Evolutionary conservation across 1,140 invertebrate species (phyloP).

Genomic region (Apis laboriosa): DNA sequence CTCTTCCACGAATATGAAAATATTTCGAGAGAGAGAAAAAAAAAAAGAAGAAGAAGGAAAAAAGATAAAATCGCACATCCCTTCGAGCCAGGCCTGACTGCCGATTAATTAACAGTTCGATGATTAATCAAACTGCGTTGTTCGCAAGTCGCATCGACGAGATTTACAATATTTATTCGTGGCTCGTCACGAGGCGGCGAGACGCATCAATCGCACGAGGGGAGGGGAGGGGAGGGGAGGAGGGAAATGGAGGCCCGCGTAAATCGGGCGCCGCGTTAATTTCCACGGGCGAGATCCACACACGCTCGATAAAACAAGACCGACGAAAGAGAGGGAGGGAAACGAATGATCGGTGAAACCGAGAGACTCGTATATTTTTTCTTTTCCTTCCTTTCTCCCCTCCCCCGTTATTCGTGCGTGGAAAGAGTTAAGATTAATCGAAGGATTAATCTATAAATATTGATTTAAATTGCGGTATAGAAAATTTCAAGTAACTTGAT

Average conservation of each 20-base stretch:
- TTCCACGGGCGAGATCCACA: conserved; percentile 1
- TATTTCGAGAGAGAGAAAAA: not conserved
- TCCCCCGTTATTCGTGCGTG: no score
- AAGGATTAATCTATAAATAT: no score
- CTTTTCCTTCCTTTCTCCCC: not conserved
- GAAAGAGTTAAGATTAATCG: no score
- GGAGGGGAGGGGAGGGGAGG: not conserved
- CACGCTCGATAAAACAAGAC: not conserved
- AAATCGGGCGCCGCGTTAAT: conserved; percentile 30
- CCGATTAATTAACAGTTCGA: conserved; percentile 21
- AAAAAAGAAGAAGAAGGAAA: no score
- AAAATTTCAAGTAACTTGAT: no score
- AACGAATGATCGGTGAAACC: conserved; percentile 5
- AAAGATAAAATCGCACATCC: not conserved
- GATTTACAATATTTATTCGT: conserved; percentile 42
- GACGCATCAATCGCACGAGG: conserved; percentile 19
- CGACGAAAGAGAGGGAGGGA: conserved; percentile 12
- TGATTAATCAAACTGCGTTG: conserved; percentile 29
- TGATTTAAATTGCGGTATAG: no score
- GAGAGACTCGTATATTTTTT: not conserved
- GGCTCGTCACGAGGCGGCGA: conserved; percentile 7
- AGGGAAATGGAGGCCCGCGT: conserved; percentile 11
- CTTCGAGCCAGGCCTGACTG: no score
- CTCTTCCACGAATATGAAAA: conserved; percentile 6
- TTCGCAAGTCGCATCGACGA: conserved; percentile 29